phyloP scores from a whole-genome alignment of 2,797 vertebrate genomes.

The Platalea minor region DNA sequence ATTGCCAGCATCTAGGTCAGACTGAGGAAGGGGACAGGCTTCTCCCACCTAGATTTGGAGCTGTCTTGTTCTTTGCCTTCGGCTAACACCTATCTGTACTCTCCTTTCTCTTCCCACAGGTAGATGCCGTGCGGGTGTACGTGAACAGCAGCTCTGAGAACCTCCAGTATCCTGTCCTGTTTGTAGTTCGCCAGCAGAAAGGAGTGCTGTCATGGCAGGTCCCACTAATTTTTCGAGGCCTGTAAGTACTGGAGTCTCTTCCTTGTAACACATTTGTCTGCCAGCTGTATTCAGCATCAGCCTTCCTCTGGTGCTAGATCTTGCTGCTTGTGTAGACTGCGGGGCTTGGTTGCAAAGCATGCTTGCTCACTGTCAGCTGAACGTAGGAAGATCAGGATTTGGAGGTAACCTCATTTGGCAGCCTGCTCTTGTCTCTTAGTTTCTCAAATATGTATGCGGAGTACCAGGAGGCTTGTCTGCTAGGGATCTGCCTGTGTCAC shows the following conservation, averaged over 20 bases:
- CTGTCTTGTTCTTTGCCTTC: neutral
- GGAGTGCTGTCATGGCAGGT: constrained; percentile 81
- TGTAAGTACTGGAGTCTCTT: constrained; percentile 71
- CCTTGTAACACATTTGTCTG: neutral
- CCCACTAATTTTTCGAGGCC: constrained; percentile 79
- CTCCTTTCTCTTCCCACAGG: constrained; percentile 49
- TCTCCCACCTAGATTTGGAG: neutral
- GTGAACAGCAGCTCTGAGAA: constrained; percentile 78
- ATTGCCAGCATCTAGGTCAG: neutral
- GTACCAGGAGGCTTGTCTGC: neutral
- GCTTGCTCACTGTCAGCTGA: neutral
- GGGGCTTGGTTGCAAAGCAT: neutral
- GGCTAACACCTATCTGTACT: neutral
- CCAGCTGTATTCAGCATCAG: neutral
- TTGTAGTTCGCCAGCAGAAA: constrained; percentile 82
- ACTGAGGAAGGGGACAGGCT: neutral
- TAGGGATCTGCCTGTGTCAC: neutral
- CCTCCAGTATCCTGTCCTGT: constrained; percentile 75
- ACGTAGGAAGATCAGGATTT: neutral
- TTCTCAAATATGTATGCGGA: neutral
- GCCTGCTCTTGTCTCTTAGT: neutral
- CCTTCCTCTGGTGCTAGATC: neutral
- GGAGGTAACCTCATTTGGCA: neutral
- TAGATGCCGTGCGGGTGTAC: constrained; percentile 74
- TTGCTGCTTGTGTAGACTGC: neutral